Evolutionary conservation across 1,140 invertebrate genomes (phyloP), one percentile per base, ranked within the genome.

Genomic region (Panonychus citri): DNA sequence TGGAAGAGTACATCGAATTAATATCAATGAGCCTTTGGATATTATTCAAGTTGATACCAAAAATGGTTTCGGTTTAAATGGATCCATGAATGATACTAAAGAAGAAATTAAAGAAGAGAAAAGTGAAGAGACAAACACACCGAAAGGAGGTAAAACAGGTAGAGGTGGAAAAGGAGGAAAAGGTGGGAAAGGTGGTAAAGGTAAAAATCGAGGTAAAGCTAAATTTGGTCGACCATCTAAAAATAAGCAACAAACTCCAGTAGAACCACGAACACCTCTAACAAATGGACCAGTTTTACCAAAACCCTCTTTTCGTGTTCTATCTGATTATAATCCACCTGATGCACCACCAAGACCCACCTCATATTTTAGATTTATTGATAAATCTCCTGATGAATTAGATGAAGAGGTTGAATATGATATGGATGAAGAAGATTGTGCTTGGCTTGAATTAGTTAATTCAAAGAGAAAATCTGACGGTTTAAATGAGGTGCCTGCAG

Each of bases 321-420:
- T 88, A 28, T 75, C 80, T 37, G 77, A 81, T 65, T 86, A 85
- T 67, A 74, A 78, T 62, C 78, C 84, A 58, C 77, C 78, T 61
- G 82, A 86, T 71, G 83, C 83, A 12, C 81, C 85, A 58, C 70
- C 80, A 3, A 71, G 81, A 61, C 80, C 82, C 8, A 79, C 81
- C 68, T 79, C 81, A 13, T 90, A 88, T 66, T 74, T 68, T 60
- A 74, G 85, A 61, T 95, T 91, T 68, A 91, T 95, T 66, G 91
- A 97, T 68, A 87, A 89, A 65, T 85, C 85, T 48, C 77, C 79
- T 21, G 90, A 97, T 69, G 90, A 96, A 69, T 71, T 95, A 43
- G 89, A 95, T 72, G 83, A 87, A 64, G 79, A 81, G 71, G 78
- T 96, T 3, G 91, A 97, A 67, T 96, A 96, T 76, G 91, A 97